Evolutionary conservation across 2,113 vertebrate genomes (phyloP), one percentile per base, ranked within the genome.

Genomic region (Rhagologus leucostigma): DNA sequence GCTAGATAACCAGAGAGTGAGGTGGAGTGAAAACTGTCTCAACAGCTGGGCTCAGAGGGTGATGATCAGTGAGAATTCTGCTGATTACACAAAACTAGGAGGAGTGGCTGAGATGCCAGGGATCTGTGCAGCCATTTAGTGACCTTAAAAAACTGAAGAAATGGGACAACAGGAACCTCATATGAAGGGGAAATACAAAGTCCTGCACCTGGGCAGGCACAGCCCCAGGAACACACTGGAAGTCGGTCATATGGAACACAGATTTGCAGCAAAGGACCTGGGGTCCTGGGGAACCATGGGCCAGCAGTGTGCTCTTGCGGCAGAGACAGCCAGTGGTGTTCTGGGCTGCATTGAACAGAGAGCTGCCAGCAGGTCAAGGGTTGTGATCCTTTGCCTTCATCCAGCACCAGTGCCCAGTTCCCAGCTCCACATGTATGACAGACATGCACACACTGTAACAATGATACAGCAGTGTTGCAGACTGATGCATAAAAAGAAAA

Each of bases 291-390:
- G 52, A 22, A 56, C 12, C 33, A 35, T 0, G 0, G 46, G 21
- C 17, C n/a, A 69, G 27, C 39, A 75, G 16, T 7, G 7, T 65
- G 32, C 8, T n/a, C 55, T 20, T 75, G 32, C 0, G 0, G 16
- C 46, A 65, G 67, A 81, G 8, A 46, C 52, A 67, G 37, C 30
- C 29, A 59, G 15, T 7, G 14, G 4, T 79, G 39, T 14, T 39
- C 56, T 63, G 37, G 41, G n/a, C 17, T 57, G 27, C 42, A 24
- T 1, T 39, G 55, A 39, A 35, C 46, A 73, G 5, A 47, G 7
- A 3, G 4, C 1, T 64, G 60, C 16, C 69, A 81, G 47, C 9
- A 73, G 20, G 8, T 13, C 18, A 57, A 55, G 22, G 9, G 22
- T 7, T 33, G 33, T 56, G 33, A 50, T 37, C 33, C 19, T 78